Base-by-base conservation (phyloP, 2,888 invertebrate genomes). In the Chrysodeixis includens region DNA sequence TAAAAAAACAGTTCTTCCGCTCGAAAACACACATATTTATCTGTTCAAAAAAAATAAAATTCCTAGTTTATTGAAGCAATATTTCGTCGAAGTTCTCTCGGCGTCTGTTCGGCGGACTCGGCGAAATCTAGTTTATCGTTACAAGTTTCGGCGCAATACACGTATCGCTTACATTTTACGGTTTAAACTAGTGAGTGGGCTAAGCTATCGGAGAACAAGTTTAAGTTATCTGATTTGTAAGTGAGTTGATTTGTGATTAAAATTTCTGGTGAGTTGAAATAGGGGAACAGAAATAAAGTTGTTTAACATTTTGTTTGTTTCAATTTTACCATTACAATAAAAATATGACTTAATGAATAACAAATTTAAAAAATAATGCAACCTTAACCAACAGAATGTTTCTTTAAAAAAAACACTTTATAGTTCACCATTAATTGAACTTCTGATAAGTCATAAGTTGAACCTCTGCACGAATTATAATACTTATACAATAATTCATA, bases 101-200 rank as follows among this genome's bases (percentile, higher is more conserved):
- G 69, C 68, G 56, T 83, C 79, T 51, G 68, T 70, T 64, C 71
- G 64, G 69, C 68, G 74, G 71, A 68, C 74, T 53, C 66, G 71
- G 67, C 76, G 71, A 76, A 78, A 79, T 74, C 60, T 70, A 82
- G 78, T 83, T 85, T 84, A 83, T 82, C 78, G 79, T 75, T 66
- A 66, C 63, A 79, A 82, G 69, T 84, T 77, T 71, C 55, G 51
- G 59, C 18, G 52, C 57, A 40, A 53, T 54, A 46, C 69, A 71
- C 52, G 56, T 46, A 61, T 68, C 69, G 74, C 55, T 78, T 57
- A 67, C 69, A 32, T 20, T 73, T 66, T 66, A 35, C 53, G 14
- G 26, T 46, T 9, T 20, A 44, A 51, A 8, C 56, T 16, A 46
- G 18, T 12, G 12, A n/a, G 18, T 8, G 7, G 8, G 60, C 8